Conservation (phyloP, 2,113 vertebrate genomes). For the Neofelis nebulosa region DNA sequence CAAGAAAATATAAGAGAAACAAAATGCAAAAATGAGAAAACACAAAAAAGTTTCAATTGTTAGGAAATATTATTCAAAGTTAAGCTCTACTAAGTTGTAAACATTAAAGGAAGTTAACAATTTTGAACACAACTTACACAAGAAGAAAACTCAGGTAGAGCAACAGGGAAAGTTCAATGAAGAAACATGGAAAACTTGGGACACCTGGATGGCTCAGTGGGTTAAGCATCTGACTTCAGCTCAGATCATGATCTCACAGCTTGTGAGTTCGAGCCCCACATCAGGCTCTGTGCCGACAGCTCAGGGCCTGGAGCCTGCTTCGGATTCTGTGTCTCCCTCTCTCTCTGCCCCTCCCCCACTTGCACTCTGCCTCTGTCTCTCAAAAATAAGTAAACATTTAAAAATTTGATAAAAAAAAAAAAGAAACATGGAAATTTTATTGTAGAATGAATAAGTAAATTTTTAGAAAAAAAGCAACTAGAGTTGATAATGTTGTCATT, state of each 20-base stretch:
- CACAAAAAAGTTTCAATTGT: neutral
- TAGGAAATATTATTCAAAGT: constrained; percentile 20
- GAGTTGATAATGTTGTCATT: neutral
- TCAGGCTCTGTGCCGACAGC: too few relatives aligned
- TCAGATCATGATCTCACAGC: too few relatives aligned
- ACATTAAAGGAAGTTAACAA: constrained; percentile 23
- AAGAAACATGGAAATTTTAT: neutral
- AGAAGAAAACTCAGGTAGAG: constrained; percentile 23
- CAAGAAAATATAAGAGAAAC: neutral
- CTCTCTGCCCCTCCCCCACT: too few relatives aligned
- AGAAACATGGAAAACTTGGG: neutral
- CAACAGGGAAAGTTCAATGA: neutral
- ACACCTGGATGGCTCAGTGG: too few relatives aligned
- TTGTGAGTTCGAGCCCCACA: too few relatives aligned
- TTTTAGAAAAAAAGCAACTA: neutral
- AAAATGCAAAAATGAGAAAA: neutral
- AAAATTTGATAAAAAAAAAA: too few relatives aligned
- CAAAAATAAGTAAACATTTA: too few relatives aligned
- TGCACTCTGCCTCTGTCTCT: too few relatives aligned
- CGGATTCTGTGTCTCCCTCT: too few relatives aligned
- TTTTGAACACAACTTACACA: constrained; percentile 24
- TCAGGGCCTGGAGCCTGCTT: too few relatives aligned
- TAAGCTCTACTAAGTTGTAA: constrained; percentile 8
- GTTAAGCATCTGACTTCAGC: too few relatives aligned
- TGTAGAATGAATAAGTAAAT: neutral